phyloP scores from a whole-genome alignment of 2,888 invertebrate species.

The Scaptomyza cyrtandrae region DNA sequence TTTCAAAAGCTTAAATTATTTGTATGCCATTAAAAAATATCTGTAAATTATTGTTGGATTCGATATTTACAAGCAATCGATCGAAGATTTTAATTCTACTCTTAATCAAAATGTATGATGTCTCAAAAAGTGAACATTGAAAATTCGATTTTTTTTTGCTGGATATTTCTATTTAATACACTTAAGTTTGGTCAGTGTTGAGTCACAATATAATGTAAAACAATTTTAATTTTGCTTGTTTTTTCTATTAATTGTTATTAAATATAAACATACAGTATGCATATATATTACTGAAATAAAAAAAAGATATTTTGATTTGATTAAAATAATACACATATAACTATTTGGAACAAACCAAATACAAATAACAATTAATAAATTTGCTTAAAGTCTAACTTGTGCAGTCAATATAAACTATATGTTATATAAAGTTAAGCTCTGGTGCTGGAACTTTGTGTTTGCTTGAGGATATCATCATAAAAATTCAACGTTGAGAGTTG shows the following conservation, averaged over 20 bases:
- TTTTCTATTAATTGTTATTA: conserved; percentile 23
- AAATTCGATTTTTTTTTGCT: not conserved
- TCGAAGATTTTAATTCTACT: not conserved
- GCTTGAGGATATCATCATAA: not conserved
- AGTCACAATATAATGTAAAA: conserved; percentile 41
- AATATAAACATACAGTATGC: conserved; percentile 10
- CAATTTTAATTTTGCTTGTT: conserved; percentile 3
- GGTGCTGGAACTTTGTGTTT: not conserved
- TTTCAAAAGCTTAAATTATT: not conserved
- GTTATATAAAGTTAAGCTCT: not conserved
- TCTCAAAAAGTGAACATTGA: not conserved
- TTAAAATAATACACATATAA: conserved; percentile 11
- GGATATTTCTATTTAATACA: conserved; percentile 11
- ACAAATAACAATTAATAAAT: not conserved
- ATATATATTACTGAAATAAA: conserved; percentile 9
- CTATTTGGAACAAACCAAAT: conserved; percentile 11
- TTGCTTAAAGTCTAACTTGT: too few species aligned
- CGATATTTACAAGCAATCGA: not conserved
- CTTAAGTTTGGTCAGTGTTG: conserved; percentile 1
- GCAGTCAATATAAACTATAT: too few species aligned
- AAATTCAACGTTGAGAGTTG: not conserved
- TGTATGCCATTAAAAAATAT: not conserved
- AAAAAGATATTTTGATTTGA: conserved; percentile 22
- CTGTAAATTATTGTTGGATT: not conserved
- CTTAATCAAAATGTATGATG: not conserved